These are phyloP conservation scores for Teleogryllus occipitalis DNA, from an alignment of 1,140 invertebrate genomes.

Conservation along the genomic window DNA sequence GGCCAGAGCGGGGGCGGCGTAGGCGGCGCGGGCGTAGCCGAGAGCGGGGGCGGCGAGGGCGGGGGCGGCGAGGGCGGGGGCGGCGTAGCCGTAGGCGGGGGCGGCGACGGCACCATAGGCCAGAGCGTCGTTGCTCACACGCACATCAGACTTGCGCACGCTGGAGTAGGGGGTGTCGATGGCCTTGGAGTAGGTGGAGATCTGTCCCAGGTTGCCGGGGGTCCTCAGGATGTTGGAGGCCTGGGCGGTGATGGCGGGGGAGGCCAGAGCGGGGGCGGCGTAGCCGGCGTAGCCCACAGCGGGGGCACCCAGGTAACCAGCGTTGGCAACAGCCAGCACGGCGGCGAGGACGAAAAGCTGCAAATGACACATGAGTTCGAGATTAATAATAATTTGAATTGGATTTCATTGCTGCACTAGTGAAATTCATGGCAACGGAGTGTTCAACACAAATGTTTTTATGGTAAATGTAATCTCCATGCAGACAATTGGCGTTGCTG, in stretches of 20 bases:
- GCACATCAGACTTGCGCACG: constrained; percentile 27
- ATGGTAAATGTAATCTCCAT: too few species aligned
- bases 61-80: constrained; percentile 23
- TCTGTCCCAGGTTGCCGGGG: constrained; percentile 24
- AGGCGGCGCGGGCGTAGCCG: constrained; percentile 27
- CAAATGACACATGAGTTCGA: too few species aligned
- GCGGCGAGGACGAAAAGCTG: neutral
- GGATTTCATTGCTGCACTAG: too few species aligned
- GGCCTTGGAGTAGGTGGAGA: constrained; percentile 25
- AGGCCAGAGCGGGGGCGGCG: constrained; percentile 26
- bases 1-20: constrained; percentile 30
- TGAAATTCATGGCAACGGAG: too few species aligned
- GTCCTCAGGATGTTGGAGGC: constrained; percentile 25
- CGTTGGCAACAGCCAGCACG: constrained; percentile 13
- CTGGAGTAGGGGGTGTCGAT: constrained; percentile 28
- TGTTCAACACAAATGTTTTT: too few species aligned
- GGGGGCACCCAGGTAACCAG: constrained; percentile 19
- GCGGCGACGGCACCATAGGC: constrained; percentile 26
- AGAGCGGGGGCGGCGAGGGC: constrained; percentile 27
- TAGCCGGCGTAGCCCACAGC: constrained; percentile 20
- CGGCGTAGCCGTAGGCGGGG: constrained; percentile 27
- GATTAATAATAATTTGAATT: too few species aligned
- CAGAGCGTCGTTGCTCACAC: constrained; percentile 27
- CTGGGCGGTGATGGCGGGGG: constrained; percentile 23
- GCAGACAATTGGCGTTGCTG: too few species aligned